Evolutionary conservation across 2,888 invertebrate species (phyloP).

Genomic region (Pseudococcus viburni): DNA sequence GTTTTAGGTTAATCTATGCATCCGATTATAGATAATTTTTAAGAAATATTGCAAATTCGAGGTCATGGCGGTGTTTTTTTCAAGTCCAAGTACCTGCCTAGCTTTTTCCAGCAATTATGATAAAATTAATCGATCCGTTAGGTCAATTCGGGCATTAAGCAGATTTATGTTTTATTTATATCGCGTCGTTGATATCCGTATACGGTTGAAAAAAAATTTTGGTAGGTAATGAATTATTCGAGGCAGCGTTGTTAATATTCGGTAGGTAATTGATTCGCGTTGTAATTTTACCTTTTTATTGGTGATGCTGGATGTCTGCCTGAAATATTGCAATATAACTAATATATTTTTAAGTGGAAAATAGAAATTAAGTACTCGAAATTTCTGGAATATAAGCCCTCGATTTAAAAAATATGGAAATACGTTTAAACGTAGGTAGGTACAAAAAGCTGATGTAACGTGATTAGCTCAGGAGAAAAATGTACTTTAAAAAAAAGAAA

Average conservation of each 20-base stretch:
- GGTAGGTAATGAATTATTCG: not conserved
- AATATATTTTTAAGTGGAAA: no score
- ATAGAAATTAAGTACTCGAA: no score
- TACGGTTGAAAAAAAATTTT: not conserved
- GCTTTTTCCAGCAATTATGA: not conserved
- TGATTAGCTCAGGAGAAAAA: no score
- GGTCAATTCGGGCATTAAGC: not conserved
- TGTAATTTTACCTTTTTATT: no score
- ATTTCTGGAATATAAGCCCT: no score
- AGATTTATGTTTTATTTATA: not conserved
- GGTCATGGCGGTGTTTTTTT: not conserved
- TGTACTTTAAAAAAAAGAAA: no score
- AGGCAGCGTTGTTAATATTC: not conserved
- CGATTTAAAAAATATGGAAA: not conserved
- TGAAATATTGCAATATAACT: no score
- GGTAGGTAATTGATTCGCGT: not conserved
- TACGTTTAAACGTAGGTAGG: not conserved
- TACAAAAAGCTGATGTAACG: not conserved
- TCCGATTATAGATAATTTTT: not conserved
- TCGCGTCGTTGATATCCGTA: not conserved
- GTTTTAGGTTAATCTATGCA: not conserved
- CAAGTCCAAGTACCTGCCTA: not conserved
- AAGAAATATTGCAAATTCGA: not conserved
- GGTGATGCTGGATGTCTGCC: no score
- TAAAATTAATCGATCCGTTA: not conserved